Conservation (phyloP, 2,888 invertebrate genomes). For the Drosophila incognita region DNA sequence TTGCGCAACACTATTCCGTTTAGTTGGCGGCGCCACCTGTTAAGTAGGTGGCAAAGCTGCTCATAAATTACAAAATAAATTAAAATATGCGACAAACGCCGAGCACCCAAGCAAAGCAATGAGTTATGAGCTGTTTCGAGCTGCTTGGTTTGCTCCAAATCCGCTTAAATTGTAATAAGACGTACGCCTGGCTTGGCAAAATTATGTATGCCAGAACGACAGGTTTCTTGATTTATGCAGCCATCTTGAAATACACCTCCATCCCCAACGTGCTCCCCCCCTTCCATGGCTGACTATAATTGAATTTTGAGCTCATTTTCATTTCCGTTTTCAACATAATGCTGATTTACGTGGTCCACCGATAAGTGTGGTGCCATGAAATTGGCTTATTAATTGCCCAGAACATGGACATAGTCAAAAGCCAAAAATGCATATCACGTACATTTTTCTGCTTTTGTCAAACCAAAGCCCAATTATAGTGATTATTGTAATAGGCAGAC, state of each 20-base stretch:
- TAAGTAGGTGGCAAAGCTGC: constrained; percentile 50
- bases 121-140: constrained; percentile 62
- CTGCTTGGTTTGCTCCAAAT: constrained; percentile 52
- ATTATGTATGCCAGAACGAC: constrained; percentile 52
- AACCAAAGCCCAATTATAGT: constrained; percentile 76
- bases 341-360: constrained; percentile 71
- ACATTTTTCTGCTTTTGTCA: constrained; percentile 52
- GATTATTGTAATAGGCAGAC: constrained; percentile 69
- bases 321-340: constrained; percentile 66
- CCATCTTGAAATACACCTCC: constrained; percentile 33
- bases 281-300: constrained; percentile 50
- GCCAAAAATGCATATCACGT: constrained; percentile 71
- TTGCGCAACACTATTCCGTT: constrained; percentile 44
- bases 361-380: constrained; percentile 54
- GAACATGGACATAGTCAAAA: constrained; percentile 6
- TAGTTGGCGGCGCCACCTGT: constrained; percentile 48
- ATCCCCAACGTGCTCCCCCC: not conserved
- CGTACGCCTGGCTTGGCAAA: constrained; percentile 60
- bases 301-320: constrained; percentile 79
- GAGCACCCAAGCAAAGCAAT: constrained; percentile 50
- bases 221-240: constrained; percentile 68
- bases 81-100: constrained; percentile 75
- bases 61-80: constrained; percentile 76
- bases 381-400: constrained; percentile 71
- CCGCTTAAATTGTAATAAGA: constrained; percentile 76